Base-by-base conservation (phyloP, 2,113 vertebrate species). In the Eleginops maclovinus region DNA sequence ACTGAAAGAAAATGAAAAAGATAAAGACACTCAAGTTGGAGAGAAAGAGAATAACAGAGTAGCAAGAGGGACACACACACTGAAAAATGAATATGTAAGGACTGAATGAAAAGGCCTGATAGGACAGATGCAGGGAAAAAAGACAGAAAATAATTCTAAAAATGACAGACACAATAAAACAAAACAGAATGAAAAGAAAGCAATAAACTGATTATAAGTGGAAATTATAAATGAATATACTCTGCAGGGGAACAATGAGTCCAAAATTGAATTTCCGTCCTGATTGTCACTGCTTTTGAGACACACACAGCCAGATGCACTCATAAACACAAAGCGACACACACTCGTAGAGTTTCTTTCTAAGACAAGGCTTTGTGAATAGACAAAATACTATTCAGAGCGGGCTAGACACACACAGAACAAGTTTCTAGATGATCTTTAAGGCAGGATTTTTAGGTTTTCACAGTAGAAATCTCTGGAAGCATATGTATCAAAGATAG, bases 1-100 rank as follows among this genome's bases (percentile, higher is more conserved):
- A 72, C 69, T 73, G 78, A 87, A 73, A 72, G 70, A 62, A 64
- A 79, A 84, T 82, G 78, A 76, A 51, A 79, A 54, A 73, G 84
- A 88, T 86, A 84, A 86, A 86, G 82, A 85, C 69, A 84, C 74
- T 77, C 16, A 31, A 58, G 77, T 50, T 36, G 41, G 81, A 62
- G 21, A 66, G 21, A 74, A 53, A 51, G 53, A 72, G 65, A 87
- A 54, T 66, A 50, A 67, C 21, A 74, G 22, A 70, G 43, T 14
- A 41, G 31, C 65, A 12, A 49, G 47, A 75, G 56, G 17, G 64
- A 84, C 21, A 78, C 67, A 75, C 22, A 49, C 56, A 76, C 58
- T 53, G 31, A 68, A 50, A 66, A 74, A 72, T 14, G 59, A 3
- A 76, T 62, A 53, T 63, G 44, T 62, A 63, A 43, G 28, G 11